These are phyloP conservation scores for Pycnonotus jocosus DNA, from an alignment of 2,113 vertebrate species.

Conservation along the genomic window DNA sequence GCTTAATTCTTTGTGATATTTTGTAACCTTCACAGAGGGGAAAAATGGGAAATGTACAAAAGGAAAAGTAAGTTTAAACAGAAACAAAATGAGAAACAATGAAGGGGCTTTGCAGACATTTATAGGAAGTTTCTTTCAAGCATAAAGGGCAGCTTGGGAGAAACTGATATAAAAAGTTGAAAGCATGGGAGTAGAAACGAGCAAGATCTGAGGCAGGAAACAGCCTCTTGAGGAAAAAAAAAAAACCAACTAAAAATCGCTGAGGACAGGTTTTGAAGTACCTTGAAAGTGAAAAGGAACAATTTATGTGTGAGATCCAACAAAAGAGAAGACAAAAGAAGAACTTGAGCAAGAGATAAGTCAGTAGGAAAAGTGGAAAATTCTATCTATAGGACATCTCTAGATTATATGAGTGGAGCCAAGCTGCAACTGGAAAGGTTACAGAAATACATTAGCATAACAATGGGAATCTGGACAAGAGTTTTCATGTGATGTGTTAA, in stretches of 20 bases:
- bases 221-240: not conserved
- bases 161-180: not conserved
- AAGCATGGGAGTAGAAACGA: not conserved
- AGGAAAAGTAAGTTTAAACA: not conserved
- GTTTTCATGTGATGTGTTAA: not conserved
- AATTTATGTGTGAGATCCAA: not conserved
- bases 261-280: not conserved
- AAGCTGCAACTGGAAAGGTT: not conserved
- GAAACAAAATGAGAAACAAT: not conserved
- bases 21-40: not conserved
- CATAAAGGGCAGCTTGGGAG: not conserved
- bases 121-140: not conserved
- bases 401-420: not conserved
- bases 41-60: not conserved
- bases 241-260: not conserved
- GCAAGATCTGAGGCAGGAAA: not conserved
- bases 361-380: not conserved
- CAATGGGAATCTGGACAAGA: not conserved
- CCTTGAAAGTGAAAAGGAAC: not conserved
- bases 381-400: not conserved
- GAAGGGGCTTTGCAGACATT: not conserved
- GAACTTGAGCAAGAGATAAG: not conserved
- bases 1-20: not conserved
- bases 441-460: rapidly evolving
- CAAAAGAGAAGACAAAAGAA: not conserved